A percentile compares a stretch with the other conserved stretches of the same genome.
Evolutionary conservation across 2,888 invertebrate species (phyloP).

Genomic region (Pelosia muscerda): DNA sequence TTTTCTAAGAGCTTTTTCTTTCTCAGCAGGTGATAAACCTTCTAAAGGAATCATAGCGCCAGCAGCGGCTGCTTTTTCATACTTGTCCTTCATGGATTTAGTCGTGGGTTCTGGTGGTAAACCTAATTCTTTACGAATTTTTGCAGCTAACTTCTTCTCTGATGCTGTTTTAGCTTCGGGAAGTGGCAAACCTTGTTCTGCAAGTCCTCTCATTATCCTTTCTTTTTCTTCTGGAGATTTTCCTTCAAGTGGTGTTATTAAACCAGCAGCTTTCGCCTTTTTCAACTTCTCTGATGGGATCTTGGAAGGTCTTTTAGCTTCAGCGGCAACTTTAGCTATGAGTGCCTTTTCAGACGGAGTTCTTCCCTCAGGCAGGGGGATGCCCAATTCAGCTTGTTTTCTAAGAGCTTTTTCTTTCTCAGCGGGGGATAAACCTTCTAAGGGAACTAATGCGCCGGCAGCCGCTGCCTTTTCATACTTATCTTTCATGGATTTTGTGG

Average conservation of each 20-base stretch:
- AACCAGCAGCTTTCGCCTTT: slow-evolving; percentile 48
- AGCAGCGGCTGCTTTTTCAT: slow-evolving; percentile 40
- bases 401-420: not conserved
- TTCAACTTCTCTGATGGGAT: slow-evolving; percentile 33
- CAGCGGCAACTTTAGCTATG: slow-evolving; percentile 35
- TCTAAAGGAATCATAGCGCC: slow-evolving; percentile 39
- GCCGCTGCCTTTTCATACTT: not conserved
- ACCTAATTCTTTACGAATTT: slow-evolving; percentile 55
- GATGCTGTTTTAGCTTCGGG: slow-evolving; percentile 40
- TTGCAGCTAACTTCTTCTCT: slow-evolving; percentile 52
- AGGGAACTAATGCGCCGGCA: not conserved
- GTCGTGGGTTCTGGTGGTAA: slow-evolving; percentile 55
- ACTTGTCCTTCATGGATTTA: slow-evolving; percentile 39
- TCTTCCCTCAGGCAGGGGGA: not conserved
- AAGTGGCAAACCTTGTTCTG: slow-evolving; percentile 32
- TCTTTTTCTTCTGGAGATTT: slow-evolving; percentile 48
- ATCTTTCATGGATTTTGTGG: not conserved
- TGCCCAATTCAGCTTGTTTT: not conserved
- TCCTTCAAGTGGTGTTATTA: slow-evolving; percentile 41
- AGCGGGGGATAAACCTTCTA: not conserved
- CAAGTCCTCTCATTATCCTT: slow-evolving; percentile 45
- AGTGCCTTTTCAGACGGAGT: slow-evolving; percentile 17
- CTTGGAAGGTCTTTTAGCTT: slow-evolving; percentile 16
- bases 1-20: slow-evolving; percentile 32
- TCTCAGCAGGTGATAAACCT: slow-evolving; percentile 40